Percentiles rank a stretch among this genome's conserved stretches.
Evolutionary conservation across 2,888 invertebrate species (phyloP).

Genomic region (Caenorhabditis plicata): DNA sequence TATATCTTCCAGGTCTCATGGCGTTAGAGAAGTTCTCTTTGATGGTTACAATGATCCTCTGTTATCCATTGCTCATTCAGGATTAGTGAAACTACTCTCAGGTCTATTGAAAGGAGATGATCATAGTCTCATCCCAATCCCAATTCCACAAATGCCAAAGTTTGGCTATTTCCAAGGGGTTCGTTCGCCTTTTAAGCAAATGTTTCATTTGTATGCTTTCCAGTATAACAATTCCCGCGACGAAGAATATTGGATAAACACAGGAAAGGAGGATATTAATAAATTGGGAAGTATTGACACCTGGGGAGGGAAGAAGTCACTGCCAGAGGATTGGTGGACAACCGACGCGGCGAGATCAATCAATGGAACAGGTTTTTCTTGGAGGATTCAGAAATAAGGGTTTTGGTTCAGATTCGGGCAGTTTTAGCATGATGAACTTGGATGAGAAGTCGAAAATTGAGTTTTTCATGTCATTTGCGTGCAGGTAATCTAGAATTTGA

Average conservation of each 20-base stretch:
- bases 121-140: slow-evolving; percentile 51
- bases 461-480: slow-evolving; percentile 51
- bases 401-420: slow-evolving; percentile 43
- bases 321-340: slow-evolving; percentile 55
- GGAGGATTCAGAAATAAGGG: neutral
- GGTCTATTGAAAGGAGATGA: slow-evolving; percentile 34
- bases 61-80: slow-evolving; percentile 49
- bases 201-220: slow-evolving; percentile 9
- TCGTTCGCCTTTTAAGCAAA: neutral
- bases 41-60: slow-evolving; percentile 58
- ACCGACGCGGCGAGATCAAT: slow-evolving; percentile 42
- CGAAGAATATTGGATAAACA: slow-evolving; percentile 54
- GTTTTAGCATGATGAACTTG: slow-evolving; percentile 43
- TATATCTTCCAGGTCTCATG: slow-evolving; percentile 36
- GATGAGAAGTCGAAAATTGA: slow-evolving; percentile 24
- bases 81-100: slow-evolving; percentile 31
- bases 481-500: too few species aligned
- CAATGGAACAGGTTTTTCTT: slow-evolving; percentile 41
- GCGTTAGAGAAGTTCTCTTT: slow-evolving; percentile 54
- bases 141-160: slow-evolving; percentile 50
- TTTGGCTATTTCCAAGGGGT: slow-evolving; percentile 57
- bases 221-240: slow-evolving; percentile 61
- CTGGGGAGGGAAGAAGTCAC: slow-evolving; percentile 42
- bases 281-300: slow-evolving; percentile 42
- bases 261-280: slow-evolving; percentile 51